These are phyloP conservation scores for Koerneria pararmatus DNA, from an alignment of 2,888 invertebrate species.

Conservation along the genomic window DNA sequence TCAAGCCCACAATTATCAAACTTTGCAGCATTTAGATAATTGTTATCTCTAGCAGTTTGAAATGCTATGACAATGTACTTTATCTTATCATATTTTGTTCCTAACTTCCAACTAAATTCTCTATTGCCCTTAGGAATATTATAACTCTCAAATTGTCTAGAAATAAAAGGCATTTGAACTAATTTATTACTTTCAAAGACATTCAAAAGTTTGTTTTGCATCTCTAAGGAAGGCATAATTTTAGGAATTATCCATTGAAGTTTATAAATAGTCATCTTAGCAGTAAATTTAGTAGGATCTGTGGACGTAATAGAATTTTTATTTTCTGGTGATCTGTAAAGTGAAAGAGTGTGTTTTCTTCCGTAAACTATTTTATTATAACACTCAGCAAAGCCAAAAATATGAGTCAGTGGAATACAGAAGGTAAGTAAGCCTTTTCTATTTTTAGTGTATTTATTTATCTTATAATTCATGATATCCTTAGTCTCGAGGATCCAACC, in stretches of 20 bases:
- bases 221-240: constrained; percentile 39
- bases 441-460: constrained; percentile 39
- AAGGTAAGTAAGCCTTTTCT: no score
- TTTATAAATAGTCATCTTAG: constrained; percentile 38
- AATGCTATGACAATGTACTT: constrained; percentile 38
- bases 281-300: constrained; percentile 33
- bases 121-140: constrained; percentile 42
- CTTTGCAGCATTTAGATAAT: constrained; percentile 38
- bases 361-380: constrained; percentile 43
- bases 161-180: constrained; percentile 37
- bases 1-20: constrained; percentile 43
- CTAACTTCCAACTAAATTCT: constrained; percentile 46
- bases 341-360: constrained; percentile 35
- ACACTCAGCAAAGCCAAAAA: no score
- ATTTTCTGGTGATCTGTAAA: no score
- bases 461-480: constrained; percentile 36
- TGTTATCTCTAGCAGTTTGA: constrained; percentile 38
- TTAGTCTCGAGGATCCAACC: constrained; percentile 38
- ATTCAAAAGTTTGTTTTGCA: constrained; percentile 41
- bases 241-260: constrained; percentile 46
- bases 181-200: constrained; percentile 35
- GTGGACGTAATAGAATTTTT: constrained; percentile 32
- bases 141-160: constrained; percentile 44
- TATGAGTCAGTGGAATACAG: constrained; percentile 39
- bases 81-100: constrained; percentile 45